Evolutionary conservation across 2,888 invertebrate genomes (phyloP).

Genomic region (Aphrophora alni): DNA sequence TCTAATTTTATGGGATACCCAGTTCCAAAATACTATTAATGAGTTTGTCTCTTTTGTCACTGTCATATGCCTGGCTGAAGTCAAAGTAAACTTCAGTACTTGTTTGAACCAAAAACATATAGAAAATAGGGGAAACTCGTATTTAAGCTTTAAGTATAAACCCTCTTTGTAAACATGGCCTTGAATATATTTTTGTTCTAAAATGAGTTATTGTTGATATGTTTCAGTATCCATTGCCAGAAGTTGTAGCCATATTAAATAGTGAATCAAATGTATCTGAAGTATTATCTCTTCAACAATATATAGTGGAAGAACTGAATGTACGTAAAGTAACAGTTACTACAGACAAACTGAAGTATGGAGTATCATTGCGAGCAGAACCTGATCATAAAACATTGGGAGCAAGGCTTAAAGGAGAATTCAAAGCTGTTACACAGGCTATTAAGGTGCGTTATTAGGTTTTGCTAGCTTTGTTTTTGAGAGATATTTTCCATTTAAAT

Average conservation of each 20-base stretch:
- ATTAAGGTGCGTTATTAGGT: slow-evolving; percentile 66
- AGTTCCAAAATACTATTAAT: too few species aligned
- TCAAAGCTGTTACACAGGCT: slow-evolving; percentile 83
- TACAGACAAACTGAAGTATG: slow-evolving; percentile 90
- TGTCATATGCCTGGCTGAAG: too few species aligned
- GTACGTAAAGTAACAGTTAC: slow-evolving; percentile 84
- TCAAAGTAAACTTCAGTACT: too few species aligned
- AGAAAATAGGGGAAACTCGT: too few species aligned
- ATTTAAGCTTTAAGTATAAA: too few species aligned
- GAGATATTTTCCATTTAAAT: neutral
- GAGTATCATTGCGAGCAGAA: slow-evolving; percentile 88
- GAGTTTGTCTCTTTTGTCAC: too few species aligned
- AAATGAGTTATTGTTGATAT: too few species aligned
- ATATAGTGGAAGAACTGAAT: slow-evolving; percentile 93
- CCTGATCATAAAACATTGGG: slow-evolving; percentile 95
- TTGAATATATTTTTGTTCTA: too few species aligned
- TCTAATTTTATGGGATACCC: too few species aligned
- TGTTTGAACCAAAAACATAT: too few species aligned
- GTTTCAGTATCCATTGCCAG: slow-evolving; percentile 85
- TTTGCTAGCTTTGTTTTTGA: neutral
- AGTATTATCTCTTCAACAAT: slow-evolving; percentile 71
- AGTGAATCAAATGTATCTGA: slow-evolving; percentile 79
- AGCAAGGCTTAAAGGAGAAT: slow-evolving; percentile 84
- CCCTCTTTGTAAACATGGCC: too few species aligned
- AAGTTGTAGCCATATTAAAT: slow-evolving; percentile 93